Evolutionary conservation across 2,113 vertebrate species (phyloP).

Genomic region (Rhinogobius similis): DNA sequence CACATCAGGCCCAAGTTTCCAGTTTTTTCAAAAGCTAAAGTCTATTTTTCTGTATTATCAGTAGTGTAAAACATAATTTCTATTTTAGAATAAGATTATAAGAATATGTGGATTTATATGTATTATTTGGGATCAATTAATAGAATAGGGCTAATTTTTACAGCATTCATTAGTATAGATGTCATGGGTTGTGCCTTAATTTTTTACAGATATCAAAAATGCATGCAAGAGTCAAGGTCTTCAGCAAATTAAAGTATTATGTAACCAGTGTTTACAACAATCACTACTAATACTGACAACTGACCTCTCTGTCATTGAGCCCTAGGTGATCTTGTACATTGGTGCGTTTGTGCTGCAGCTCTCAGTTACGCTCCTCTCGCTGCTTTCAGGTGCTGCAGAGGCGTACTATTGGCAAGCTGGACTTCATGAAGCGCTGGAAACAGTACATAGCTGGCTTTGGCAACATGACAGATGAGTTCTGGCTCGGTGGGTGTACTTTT

Average conservation of each 20-base stretch:
- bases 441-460: conserved; percentile 89
- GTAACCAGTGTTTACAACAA: background rate
- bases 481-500: conserved; percentile 81
- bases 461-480: conserved; percentile 86
- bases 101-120: too few species aligned
- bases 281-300: background rate
- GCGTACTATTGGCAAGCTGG: conserved; percentile 80
- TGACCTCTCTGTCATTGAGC: background rate
- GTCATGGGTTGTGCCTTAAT: background rate
- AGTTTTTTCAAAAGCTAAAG: too few species aligned
- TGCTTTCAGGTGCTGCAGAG: conserved; percentile 86
- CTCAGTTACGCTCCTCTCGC: background rate
- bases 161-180: too few species aligned
- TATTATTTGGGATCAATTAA: too few species aligned
- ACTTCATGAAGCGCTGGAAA: conserved; percentile 90
- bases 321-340: background rate
- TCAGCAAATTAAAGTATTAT: background rate
- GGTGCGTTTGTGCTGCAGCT: conserved; percentile 18
- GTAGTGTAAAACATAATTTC: background rate
- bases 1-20: too few species aligned
- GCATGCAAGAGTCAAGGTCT: background rate
- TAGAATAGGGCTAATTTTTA: too few species aligned
- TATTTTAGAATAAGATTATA: background rate
- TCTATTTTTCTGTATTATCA: background rate
- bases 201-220: background rate